Base-by-base conservation (phyloP, 2,888 invertebrate species). In the Cerceris rybyensis region DNA sequence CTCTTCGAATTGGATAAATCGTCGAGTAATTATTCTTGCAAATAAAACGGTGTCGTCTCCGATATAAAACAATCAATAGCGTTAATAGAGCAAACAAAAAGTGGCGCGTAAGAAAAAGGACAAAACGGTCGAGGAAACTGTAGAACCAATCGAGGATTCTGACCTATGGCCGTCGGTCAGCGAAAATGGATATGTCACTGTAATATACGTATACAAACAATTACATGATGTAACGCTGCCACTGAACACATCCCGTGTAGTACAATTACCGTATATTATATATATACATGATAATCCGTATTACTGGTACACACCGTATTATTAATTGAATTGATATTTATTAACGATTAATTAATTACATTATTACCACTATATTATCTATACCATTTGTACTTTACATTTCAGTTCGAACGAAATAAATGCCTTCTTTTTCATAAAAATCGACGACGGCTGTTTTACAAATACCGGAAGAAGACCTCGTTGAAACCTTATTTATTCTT, bases 371-470 rank as follows among this genome's bases (percentile, higher is more conserved):
- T 91, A 92, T 88, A 91, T 92, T 92, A 92, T 90, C 89, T 90
- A 92, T 89, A 91, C 90, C 86, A 91, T 92, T 92, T 92, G 92
- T 92, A 92, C 91, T 91, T 92, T 91, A 91, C 86, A 92, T 90
- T 92, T 92, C 86, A 89, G 91, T 92, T 92, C 85, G 88, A 89
- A 89, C 81, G 89, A 92, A 92, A 92, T 91, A 92, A 92, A 92
- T 92, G 92, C 92, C 92, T 92, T 92, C 91, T 91, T 92, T 92
- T 92, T 92, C 91, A 91, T 91, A 91, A 89, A 88, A 89, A 78
- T 77, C 75, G 61, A 17, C 9, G 13, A n/a, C 41, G 14, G n/a
- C 14, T 42, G 28, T 28, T 28, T 28, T 28, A 28, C 1, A 28
- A 28, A 4, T 1, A 28, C 1, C 2, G 4, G 28, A 28, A 1